phyloP scores from a whole-genome alignment of 2,113 vertebrate species.

The Hemicordylus capensis region DNA sequence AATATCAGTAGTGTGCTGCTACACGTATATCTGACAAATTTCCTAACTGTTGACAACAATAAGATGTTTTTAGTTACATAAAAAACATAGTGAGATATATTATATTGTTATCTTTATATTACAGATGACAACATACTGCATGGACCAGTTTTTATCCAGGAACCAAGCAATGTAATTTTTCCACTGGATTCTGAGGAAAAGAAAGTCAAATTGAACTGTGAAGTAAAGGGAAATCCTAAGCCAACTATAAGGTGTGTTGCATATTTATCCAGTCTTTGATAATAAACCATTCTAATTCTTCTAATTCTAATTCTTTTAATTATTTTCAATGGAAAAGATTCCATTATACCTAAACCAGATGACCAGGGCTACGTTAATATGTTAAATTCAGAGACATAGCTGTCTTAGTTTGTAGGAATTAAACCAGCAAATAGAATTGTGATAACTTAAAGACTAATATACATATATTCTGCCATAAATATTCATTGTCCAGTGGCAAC shows the following conservation, averaged over 20 bases:
- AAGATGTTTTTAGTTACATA: background rate
- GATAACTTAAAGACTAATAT: background rate
- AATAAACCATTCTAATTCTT: background rate
- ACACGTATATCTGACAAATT: background rate
- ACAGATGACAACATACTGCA: constrained; percentile 84
- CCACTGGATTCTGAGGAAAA: constrained; percentile 90
- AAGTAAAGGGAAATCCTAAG: constrained; percentile 88
- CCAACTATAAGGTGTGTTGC: constrained; percentile 85
- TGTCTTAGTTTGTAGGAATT: background rate
- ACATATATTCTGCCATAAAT: background rate
- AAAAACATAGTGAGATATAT: background rate
- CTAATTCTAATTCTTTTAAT: background rate
- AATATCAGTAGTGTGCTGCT: background rate
- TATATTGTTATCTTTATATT: constrained; percentile 34
- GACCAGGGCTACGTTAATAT: background rate
- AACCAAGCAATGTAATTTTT: constrained; percentile 90
- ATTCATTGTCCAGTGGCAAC: background rate
- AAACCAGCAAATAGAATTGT: too few species aligned
- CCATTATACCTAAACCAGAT: background rate
- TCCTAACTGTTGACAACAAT: background rate
- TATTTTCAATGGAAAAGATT: background rate
- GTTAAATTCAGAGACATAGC: background rate
- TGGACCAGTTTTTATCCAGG: constrained; percentile 89
- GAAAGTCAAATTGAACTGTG: constrained; percentile 92
- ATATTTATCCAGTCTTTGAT: background rate